Base-by-base conservation (phyloP, 2,888 invertebrate species). In the Tanaodytes sp. region DNA sequence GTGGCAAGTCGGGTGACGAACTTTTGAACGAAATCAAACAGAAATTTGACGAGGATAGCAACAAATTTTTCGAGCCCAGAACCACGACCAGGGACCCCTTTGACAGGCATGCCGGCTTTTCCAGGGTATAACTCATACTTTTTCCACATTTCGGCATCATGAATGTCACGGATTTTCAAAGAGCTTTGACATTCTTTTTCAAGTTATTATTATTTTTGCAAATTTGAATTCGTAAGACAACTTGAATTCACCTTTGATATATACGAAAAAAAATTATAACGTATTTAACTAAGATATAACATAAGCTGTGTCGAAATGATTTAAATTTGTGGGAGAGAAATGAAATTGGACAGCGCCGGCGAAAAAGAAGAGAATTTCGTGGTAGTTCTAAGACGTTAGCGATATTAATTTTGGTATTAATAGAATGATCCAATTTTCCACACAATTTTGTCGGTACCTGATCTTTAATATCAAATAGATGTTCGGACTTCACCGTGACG, bases 1-100 rank as follows among this genome's bases (percentile, higher is more conserved):
- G 81, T 1, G 82, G 81, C 2, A 82, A 82, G 70, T 76, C 80
- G 18, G 78, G 81, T 6, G 81, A 84, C 63, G 84, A 84, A 62
- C 73, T 84, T 23, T 65, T 84, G 20, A 76, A 82, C 46, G 79
- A 84, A 46, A 72, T 84, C 20, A 82, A 82, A 63, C 79, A 84
- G 64, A 79, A 80, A 33, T 80, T 83, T 39, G 80, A 84, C 59
- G 81, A 81, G 12, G 79, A 80, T 43, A 73, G 70, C 57, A 75
- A 79, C 20, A 72, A 79, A 0, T 83, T 82, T 52, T 83, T 83
- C 68, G 82, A 83, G 15, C 78, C 77, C 2, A 67, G 80, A 58
- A 45, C 69, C 2, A 48, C 70, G 19, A 48, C 69, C 18, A 69
- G 82, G 37, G 80, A 82, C 67, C 75, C 81, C 0, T 80, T 82